Evolutionary conservation across 2,113 vertebrate species (phyloP).

Genomic region (Hemibagrus wyckioides): DNA sequence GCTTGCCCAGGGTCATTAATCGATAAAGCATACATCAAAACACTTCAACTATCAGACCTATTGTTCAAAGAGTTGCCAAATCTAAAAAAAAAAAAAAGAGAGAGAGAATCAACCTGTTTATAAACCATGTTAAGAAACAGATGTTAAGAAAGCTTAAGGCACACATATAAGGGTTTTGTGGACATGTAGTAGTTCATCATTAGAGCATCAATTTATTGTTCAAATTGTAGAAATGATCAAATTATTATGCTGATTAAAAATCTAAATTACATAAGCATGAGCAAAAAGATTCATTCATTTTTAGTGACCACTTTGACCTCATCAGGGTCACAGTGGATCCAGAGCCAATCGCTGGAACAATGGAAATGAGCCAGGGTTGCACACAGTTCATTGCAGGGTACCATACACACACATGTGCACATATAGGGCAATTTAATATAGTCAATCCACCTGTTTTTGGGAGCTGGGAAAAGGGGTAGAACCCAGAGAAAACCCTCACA

Average conservation of each 20-base stretch:
- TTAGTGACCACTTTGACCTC: background rate
- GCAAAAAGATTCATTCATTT: background rate
- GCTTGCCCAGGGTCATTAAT: background rate
- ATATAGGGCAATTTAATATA: background rate
- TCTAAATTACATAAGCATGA: background rate
- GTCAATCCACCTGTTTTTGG: background rate
- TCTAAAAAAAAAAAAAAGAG: no score
- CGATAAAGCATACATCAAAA: slow-evolving; percentile 9
- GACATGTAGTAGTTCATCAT: background rate
- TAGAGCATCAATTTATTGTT: background rate
- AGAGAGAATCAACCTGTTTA: background rate
- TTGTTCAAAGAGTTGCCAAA: background rate
- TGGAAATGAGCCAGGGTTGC: background rate
- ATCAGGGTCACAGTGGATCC: background rate
- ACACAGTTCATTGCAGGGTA: background rate
- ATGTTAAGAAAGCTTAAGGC: background rate
- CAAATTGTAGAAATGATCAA: background rate
- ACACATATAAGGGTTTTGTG: background rate
- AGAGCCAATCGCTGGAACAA: background rate
- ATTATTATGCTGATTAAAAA: background rate
- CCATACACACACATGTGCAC: background rate
- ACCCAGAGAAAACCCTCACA: background rate
- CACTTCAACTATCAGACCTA: slow-evolving; percentile 1
- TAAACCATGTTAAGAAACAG: background rate
- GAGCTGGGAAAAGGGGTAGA: background rate